phyloP scores from a whole-genome alignment of 2,113 vertebrate genomes.

The Oreochromis spilurus region DNA sequence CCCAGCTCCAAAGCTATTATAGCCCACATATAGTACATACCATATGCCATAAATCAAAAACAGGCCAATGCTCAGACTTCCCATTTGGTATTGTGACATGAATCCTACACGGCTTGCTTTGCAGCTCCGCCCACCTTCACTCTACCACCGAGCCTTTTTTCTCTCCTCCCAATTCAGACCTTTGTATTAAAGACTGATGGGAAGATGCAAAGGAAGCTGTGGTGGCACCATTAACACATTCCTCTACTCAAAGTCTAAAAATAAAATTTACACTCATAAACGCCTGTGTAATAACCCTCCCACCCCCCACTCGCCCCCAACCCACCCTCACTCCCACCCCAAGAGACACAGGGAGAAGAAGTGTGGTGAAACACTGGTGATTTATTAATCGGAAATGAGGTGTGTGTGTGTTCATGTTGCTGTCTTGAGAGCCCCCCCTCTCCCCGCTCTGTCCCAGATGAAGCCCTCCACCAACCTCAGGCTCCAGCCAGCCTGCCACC shows the following conservation, averaged over 20 bases:
- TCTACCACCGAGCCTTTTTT: background rate
- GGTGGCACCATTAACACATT: conserved; percentile 70
- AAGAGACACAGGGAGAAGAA: conserved; percentile 8
- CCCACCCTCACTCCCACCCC: background rate
- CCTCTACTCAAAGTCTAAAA: conserved; percentile 52
- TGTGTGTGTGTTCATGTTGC: conserved; percentile 12
- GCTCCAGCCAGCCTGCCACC: conserved; percentile 67
- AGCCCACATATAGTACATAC: conserved; percentile 32
- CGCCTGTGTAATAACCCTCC: background rate
- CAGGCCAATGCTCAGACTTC: conserved; percentile 19
- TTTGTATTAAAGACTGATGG: conserved; percentile 25
- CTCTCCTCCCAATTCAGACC: background rate
- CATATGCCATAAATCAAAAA: conserved; percentile 50
- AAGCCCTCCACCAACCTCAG: conserved; percentile 37
- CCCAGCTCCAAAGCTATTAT: conserved; percentile 4
- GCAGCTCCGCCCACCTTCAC: conserved; percentile 11
- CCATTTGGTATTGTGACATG: background rate
- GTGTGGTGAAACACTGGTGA: conserved; percentile 33
- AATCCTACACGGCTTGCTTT: background rate
- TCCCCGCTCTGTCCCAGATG: background rate
- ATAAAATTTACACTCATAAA: conserved; percentile 26
- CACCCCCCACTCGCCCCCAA: background rate
- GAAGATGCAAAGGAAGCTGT: conserved; percentile 64
- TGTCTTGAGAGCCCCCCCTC: conserved; percentile 15
- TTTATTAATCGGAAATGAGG: conserved; percentile 60